These are phyloP conservation scores for Oreohelix idahoensis DNA, from an alignment of 1,140 invertebrate genomes.

Conservation along the genomic window DNA sequence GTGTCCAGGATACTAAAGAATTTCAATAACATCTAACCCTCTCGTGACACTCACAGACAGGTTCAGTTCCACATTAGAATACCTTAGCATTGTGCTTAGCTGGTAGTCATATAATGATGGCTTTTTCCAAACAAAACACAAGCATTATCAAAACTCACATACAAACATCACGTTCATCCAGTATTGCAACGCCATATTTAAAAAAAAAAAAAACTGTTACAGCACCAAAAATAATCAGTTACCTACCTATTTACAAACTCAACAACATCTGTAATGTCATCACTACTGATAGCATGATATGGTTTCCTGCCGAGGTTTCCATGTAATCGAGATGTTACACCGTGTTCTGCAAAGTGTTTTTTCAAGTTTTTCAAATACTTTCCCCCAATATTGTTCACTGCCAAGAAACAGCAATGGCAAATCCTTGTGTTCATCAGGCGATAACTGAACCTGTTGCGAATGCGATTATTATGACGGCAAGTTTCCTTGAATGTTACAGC, in stretches of 20 bases:
- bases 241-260: constrained; percentile 22
- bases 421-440: constrained; percentile 24
- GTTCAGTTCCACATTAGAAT: no score
- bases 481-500: neutral
- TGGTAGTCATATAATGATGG: no score
- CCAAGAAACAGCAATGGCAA: constrained; percentile 17
- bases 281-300: constrained; percentile 17
- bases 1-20: no score
- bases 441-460: constrained; percentile 13
- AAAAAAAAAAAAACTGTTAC: no score
- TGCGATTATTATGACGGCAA: neutral
- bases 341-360: constrained; percentile 9
- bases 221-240: no score
- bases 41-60: no score
- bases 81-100: no score
- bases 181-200: no score
- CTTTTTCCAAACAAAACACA: no score
- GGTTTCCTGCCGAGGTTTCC: constrained; percentile 24
- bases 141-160: no score
- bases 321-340: constrained; percentile 17
- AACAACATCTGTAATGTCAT: constrained; percentile 17
- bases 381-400: constrained; percentile 20
- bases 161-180: no score
- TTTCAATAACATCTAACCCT: no score
- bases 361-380: constrained; percentile 33